Evolutionary conservation across 2,113 vertebrate genomes (phyloP).

Genomic region (Tragulus kanchil): DNA sequence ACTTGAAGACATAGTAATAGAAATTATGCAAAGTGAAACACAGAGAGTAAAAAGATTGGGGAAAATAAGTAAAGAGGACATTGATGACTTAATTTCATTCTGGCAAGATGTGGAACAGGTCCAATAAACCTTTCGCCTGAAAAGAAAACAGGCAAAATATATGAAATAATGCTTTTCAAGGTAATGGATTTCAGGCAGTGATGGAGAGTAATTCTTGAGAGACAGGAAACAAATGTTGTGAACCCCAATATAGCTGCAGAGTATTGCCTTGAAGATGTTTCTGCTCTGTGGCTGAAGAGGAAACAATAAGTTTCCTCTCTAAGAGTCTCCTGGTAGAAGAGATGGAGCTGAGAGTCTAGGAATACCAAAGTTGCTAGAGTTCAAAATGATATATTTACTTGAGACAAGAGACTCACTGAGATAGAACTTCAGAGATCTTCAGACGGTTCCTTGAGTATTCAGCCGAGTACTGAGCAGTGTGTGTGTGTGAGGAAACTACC

Average conservation of each 20-base stretch:
- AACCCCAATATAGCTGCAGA: neutral
- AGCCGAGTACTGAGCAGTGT: neutral
- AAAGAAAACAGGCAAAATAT: neutral
- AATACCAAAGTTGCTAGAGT: neutral
- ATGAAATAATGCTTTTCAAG: neutral
- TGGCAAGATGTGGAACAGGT: neutral
- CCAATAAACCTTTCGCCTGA: neutral
- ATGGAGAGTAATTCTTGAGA: neutral
- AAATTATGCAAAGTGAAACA: slow-evolving; percentile 27
- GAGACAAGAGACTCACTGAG: neutral
- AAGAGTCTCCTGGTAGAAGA: neutral
- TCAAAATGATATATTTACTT: neutral
- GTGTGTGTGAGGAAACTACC: neutral
- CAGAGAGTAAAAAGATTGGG: neutral
- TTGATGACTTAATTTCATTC: neutral
- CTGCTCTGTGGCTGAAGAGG: neutral
- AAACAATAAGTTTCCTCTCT: neutral
- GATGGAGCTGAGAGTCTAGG: neutral
- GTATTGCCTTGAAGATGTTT: neutral
- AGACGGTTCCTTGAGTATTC: neutral
- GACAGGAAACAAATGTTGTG: neutral
- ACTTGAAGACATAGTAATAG: neutral
- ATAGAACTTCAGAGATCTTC: neutral
- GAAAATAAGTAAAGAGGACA: neutral
- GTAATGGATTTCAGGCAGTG: neutral